Evolutionary conservation across 2,888 invertebrate genomes (phyloP), one percentile per base, ranked within the genome.

Genomic region (Rapana venosa): DNA sequence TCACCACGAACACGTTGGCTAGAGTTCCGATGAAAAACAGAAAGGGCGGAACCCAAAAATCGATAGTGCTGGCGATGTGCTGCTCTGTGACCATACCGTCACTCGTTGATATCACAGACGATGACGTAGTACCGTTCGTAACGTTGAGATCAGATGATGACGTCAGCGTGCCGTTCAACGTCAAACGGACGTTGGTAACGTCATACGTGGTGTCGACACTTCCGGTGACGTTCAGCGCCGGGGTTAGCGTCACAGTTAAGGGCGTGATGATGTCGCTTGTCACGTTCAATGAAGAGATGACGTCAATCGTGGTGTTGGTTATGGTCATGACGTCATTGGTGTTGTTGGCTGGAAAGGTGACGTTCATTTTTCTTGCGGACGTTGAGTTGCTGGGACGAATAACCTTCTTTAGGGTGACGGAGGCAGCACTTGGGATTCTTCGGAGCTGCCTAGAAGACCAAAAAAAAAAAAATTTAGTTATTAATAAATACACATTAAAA

Each of bases 11-110:
- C 30, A 91, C 84, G 88, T 94, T 94, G 87, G 94, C 92, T 5
- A 93, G 83, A 47, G 91, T 88, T 15, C 94, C 94, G 30, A 92
- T 81, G 8, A 92, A 22, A 74, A 93, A 90, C 32, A 94, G 89
- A 58, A 94, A 26, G 1, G 93, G 94, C 2, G 94, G 94, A 26
- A 93, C 74, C 90, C 93, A 94, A 15, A 93, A 90, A 90, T 94
- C 93, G 6, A 94, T 84, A 5, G 4, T n/a, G 30, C 47, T 47
- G 22, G 89, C 77, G n/a, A 89, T 56, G n/a, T 15, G 35, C 17
- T 58, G 61, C 88, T 26, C 47, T 5, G 56, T 1, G 1, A 79
- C 13, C 13, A 20, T 32, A 8, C 17, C 77, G 17, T 79, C 77
- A 35, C 77, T 79, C 5, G 32, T 32, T 32, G 26, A 74, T n/a